Percentiles rank a stretch among this genome's conserved stretches.
Evolutionary conservation across 1,140 invertebrate species (phyloP).

Genomic region (Schlechtendalia chinensis): DNA sequence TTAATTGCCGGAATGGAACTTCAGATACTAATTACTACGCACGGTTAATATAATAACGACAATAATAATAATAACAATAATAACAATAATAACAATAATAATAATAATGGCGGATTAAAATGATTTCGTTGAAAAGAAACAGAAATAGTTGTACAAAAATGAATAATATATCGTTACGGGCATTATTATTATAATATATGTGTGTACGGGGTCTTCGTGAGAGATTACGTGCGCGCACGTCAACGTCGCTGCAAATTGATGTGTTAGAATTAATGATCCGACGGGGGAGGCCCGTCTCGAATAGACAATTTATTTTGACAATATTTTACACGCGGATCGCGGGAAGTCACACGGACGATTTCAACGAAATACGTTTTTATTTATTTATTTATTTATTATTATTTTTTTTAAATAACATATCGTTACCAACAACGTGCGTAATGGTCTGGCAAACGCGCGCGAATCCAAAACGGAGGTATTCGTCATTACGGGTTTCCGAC

Average conservation of each 20-base stretch:
- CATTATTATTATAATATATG: too few relatives aligned
- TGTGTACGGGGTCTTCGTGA: too few relatives aligned
- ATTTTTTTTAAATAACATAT: neutral
- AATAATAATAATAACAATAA: too few relatives aligned
- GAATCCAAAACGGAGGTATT: too few relatives aligned
- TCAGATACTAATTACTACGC: neutral
- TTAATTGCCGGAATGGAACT: neutral
- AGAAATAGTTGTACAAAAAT: too few relatives aligned
- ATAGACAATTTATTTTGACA: constrained; percentile 20
- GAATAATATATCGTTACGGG: too few relatives aligned
- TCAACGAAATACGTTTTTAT: neutral
- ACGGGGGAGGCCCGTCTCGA: neutral
- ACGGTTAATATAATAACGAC: too few relatives aligned
- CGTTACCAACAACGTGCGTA: neutral
- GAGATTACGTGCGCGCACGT: neutral
- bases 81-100: too few relatives aligned
- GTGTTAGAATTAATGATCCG: constrained; percentile 3
- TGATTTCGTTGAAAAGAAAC: too few relatives aligned
- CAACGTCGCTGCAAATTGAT: neutral
- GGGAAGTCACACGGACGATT: neutral
- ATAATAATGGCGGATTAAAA: too few relatives aligned
- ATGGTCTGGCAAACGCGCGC: too few relatives aligned
- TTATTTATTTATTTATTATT: too few relatives aligned
- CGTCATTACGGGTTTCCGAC: neutral
- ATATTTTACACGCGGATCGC: neutral